Evolutionary conservation across 2,888 invertebrate species (phyloP), one percentile per base, ranked within the genome.

Genomic region (Chrysomela aeneicollis): DNA sequence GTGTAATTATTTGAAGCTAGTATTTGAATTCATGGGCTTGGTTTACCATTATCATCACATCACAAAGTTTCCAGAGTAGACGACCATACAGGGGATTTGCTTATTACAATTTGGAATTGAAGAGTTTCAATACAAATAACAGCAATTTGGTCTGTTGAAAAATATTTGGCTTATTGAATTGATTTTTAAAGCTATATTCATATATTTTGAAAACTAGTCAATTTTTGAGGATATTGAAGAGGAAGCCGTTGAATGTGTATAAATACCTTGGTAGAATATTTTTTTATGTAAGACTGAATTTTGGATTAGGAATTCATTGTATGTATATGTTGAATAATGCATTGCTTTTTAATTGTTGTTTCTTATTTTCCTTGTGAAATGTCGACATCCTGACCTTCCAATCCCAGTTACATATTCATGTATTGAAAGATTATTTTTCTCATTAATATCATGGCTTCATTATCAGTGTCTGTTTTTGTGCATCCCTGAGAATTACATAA

Each of bases 251-350:
- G 21, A 50, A 50, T 19, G 17, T 22, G 26, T 50, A 15, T n/a
- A 42, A 42, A 42, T 42, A 42, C 42, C 42, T n/a, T 26, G 26
- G 6, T 42, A 15, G n/a, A 42, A 42, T 42, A 42, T 42, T 42
- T 42, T 35, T 42, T 42, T 42, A 42, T 42, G 42, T 42, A 42
- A 42, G 42, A 42, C 42, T 42, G 42, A 42, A 42, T 3, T n/a
- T 42, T 42, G 42, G 15, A 42, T 42, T 42, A 42, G 42, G 42
- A 4, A 12, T 42, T 42, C 3, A 42, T 42, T 42, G 42, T 42
- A 42, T 42, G 42, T 42, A 42, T 15, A 42, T 42, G 42, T 42
- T 42, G 42, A 42, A 42, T 42, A 42, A 42, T 42, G 15, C 42
- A 42, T 42, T 42, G 42, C 42, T 42, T 42, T 42, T 42, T 15